phyloP scores from a whole-genome alignment of 2,888 invertebrate species.

The Erannis defoliaria region DNA sequence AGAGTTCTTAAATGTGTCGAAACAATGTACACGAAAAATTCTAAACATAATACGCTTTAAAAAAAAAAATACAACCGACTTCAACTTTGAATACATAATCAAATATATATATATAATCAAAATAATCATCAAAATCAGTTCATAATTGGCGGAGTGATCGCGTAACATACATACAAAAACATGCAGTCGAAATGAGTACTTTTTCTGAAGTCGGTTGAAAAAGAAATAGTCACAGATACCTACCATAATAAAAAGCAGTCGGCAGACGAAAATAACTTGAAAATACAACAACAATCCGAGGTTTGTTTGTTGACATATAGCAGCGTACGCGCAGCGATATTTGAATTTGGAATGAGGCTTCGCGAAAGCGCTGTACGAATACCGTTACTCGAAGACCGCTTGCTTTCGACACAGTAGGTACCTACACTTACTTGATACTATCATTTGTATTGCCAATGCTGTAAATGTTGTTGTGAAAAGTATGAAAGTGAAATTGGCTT shows the following conservation, averaged over 20 bases:
- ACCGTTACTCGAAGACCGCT: slow-evolving; percentile 80
- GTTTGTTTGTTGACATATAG: slow-evolving; percentile 66
- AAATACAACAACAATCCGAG: slow-evolving; percentile 45
- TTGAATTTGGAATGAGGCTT: slow-evolving; percentile 74
- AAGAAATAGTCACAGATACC: slow-evolving; percentile 39
- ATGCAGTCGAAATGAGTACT: too few relatives aligned
- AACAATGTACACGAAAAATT: slow-evolving; percentile 14
- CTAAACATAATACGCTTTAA: too few relatives aligned
- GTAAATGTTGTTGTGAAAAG: slow-evolving; percentile 14
- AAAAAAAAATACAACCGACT: too few relatives aligned
- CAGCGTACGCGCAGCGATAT: slow-evolving; percentile 65
- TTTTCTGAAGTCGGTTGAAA: too few relatives aligned
- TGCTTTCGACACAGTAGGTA: slow-evolving; percentile 41
- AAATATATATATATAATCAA: too few relatives aligned
- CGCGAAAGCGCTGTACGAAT: slow-evolving; percentile 69
- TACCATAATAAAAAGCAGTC: slow-evolving; percentile 37
- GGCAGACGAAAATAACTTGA: slow-evolving; percentile 38
- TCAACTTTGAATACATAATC: too few relatives aligned
- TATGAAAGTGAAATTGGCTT: slow-evolving; percentile 28
- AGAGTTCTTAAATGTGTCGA: slow-evolving; percentile 2
- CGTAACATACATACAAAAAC: too few relatives aligned
- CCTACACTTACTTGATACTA: slow-evolving; percentile 13
- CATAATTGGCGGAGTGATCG: too few relatives aligned
- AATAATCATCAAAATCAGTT: too few relatives aligned
- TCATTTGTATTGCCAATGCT: slow-evolving; percentile 19